phyloP scores from a whole-genome alignment of 2,888 invertebrate species.

The Taphrorychus bicolor region DNA sequence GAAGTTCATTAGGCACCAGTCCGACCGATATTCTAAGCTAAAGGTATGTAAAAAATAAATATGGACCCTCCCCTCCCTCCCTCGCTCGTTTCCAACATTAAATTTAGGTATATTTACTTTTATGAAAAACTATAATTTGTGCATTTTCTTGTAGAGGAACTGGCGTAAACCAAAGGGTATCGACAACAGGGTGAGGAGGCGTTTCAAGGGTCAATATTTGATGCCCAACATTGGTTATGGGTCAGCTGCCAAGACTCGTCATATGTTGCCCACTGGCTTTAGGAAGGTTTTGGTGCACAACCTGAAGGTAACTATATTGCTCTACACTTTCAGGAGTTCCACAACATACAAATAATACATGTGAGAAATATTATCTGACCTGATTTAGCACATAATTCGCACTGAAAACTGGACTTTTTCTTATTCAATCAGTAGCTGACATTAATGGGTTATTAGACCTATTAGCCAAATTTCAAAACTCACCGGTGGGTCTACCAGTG shows the following conservation, averaged over 20 bases:
- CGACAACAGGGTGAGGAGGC: constrained; percentile 98
- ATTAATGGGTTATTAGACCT: no score
- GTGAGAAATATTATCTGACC: no score
- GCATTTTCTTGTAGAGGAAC: constrained; percentile 72
- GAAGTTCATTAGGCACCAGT: constrained; percentile 98
- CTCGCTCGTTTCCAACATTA: no score
- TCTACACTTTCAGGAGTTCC: no score
- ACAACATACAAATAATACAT: no score
- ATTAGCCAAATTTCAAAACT: no score
- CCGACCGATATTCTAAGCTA: constrained; percentile 95
- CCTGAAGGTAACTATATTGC: constrained; percentile 74
- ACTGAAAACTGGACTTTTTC: no score
- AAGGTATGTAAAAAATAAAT: constrained; percentile 77
- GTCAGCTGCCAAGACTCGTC: constrained; percentile 91
- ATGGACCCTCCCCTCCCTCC: no score
- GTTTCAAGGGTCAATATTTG: constrained; percentile 98
- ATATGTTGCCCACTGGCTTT: constrained; percentile 98
- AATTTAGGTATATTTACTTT: neutral
- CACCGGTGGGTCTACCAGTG: no score
- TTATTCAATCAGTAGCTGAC: no score
- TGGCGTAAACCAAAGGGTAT: constrained; percentile 99
- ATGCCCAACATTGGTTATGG: constrained; percentile 99
- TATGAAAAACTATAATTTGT: neutral
- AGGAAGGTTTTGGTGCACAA: constrained; percentile 93
- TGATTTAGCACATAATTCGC: no score